Conservation (phyloP, 2,113 vertebrate species). For the Cnemophilus loriae region DNA sequence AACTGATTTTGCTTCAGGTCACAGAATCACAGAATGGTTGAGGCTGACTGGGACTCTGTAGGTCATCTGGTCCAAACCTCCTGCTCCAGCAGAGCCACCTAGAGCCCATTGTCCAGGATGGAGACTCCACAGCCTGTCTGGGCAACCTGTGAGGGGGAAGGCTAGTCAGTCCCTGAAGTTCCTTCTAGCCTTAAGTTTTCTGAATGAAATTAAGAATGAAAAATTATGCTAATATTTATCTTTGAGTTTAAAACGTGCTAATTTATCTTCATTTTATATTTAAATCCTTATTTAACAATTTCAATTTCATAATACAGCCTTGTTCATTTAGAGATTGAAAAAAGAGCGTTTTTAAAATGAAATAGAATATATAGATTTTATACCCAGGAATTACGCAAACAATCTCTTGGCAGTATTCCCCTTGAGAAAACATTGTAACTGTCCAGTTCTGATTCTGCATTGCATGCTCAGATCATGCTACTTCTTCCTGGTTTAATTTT, state of each 20-base stretch:
- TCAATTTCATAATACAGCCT: fast-evolving
- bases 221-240: neutral
- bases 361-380: neutral
- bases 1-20: neutral
- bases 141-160: neutral
- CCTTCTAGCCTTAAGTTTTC: neutral
- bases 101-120: neutral
- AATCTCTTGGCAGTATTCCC: neutral
- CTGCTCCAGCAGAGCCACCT: neutral
- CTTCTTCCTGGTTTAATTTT: neutral
- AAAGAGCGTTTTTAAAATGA: neutral
- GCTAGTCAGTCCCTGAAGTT: neutral
- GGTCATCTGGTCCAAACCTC: neutral
- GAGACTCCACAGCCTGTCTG: neutral
- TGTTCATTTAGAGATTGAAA: neutral
- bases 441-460: neutral
- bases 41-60: neutral
- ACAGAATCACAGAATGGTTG: neutral
- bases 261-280: neutral
- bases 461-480: neutral
- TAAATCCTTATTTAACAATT: neutral
- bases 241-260: neutral
- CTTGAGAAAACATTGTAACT: neutral
- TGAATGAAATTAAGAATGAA: neutral
- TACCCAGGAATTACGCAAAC: neutral